These are phyloP conservation scores for Sarcoramphus papa DNA, from an alignment of 2,797 vertebrate species.

Conservation along the genomic window DNA sequence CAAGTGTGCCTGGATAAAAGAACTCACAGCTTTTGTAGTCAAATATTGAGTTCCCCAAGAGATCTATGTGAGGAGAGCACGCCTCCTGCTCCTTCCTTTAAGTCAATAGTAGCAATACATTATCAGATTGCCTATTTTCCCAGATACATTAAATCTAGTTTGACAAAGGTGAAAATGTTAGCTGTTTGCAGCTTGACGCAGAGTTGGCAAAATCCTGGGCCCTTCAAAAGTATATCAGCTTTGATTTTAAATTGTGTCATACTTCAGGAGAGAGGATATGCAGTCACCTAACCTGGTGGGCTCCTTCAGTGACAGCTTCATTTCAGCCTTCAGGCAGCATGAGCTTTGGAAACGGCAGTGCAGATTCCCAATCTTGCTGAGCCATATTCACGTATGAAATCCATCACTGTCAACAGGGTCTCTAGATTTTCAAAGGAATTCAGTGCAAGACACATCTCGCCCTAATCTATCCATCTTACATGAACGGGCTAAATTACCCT, in stretches of 20 bases:
- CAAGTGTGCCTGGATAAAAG: background rate
- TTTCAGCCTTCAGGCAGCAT: background rate
- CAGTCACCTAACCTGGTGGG: background rate
- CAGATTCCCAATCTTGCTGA: background rate
- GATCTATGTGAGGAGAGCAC: background rate
- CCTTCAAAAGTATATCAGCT: conserved; percentile 3
- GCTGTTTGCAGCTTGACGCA: background rate
- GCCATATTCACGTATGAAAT: background rate
- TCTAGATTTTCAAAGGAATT: background rate
- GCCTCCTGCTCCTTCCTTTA: background rate
- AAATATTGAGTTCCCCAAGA: background rate
- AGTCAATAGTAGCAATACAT: conserved; percentile 25
- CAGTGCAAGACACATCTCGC: background rate
- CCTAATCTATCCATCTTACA: background rate
- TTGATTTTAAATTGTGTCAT: conserved; percentile 14
- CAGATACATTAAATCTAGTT: conserved; percentile 3
- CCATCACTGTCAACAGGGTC: background rate
- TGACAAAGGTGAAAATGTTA: conserved; percentile 36
- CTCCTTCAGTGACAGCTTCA: background rate
- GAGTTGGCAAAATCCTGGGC: background rate
- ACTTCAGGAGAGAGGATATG: background rate
- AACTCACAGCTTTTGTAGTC: conserved; percentile 4
- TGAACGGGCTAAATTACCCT: background rate
- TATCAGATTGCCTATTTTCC: conserved; percentile 40
- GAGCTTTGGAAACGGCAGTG: background rate